Evolutionary conservation across 2,113 vertebrate genomes (phyloP), one percentile per base, ranked within the genome.

Genomic region (Montifringilla adamsi): DNA sequence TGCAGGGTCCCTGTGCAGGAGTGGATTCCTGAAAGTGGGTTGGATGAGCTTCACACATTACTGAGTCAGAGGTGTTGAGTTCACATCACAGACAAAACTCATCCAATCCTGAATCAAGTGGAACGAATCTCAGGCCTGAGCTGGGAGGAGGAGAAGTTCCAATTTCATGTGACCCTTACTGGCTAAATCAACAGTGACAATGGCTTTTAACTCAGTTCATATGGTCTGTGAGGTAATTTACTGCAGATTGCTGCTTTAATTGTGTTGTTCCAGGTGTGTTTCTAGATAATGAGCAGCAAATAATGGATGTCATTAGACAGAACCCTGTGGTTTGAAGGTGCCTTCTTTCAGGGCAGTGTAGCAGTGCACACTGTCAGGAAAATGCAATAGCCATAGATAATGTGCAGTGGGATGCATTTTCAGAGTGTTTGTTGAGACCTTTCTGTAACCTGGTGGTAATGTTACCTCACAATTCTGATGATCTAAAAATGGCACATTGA

Each of bases 261-360:
- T 72, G 28, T 75, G 67, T 79, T 91, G 37, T 64, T 96, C 77
- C 66, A 87, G 89, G 59, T 94, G 78, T 91, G 77, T 80, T 78
- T 85, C 78, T 76, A 64, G 91, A 89, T 95, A 95, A 85, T 15
- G 74, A 92, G 58, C 67, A 62, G 46, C 62, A 89, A 87, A 74
- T 94, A 75, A 70, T 87, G 56, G 69, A 55, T 94, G 50, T 56
- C 84, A 79, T 82, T 73, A 89, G 90, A 13, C 74, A 89, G 82
- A 85, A 63, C n/a, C 79, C n/a, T 63, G 53, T 87, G 53, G 26
- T 68, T 89, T 78, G 84, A 91, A 89, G 77, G 60, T 89, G 60
- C 84, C 78, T 49, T 59, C 44, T 63, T 46, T 76, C 39, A 22
- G 47, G 78, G 87, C 81, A 73, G 49, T 4, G 2, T 33, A 77